Evolutionary conservation across 2,888 invertebrate genomes (phyloP), one percentile per base, ranked within the genome.

Genomic region (Mellilla xanthometata): DNA sequence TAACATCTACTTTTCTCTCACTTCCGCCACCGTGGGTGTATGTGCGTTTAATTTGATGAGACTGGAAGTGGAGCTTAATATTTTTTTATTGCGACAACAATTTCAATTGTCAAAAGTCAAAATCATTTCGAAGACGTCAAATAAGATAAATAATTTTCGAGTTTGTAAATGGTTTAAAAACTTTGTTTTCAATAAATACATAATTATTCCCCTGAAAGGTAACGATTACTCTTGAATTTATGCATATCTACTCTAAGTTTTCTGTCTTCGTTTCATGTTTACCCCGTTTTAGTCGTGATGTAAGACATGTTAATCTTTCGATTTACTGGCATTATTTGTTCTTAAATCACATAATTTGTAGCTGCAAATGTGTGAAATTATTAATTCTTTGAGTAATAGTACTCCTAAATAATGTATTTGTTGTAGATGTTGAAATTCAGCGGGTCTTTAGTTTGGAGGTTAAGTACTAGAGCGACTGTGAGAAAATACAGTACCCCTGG

Each of bases 401-500:
- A 34, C 28, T 22, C 39, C 26, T 39, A 33, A 24, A 32, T 53
- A 2, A 52, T 42, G 3, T 28, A 29, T 61, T 62, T 56, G 41
- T 77, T 74, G 33, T 66, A 90, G 90, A 90, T 90, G 90, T 79
- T 90, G 72, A 90, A 89, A 76, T 83, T 83, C 70, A 83, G 84
- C 67, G 82, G 84, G 52, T 67, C 76, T 57, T 65, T 86, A 30
- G 72, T 88, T 87, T 88, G 81, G 89, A 90, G 90, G 90, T 90
- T 90, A 90, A 80, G 88, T 60, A 71, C 80, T 44, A 72, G 84
- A 61, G 71, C 77, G 8, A 65, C 65, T 33, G 39, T 83, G 44
- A 73, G 82, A 49, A 80, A 79, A 48, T 87, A 83, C 52, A 79
- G 84, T 0, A 69, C 69, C 23, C 95, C 97, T 68, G 96, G 97